Conservation (phyloP, 2,797 vertebrate species). For the Megalops cyprinoides region DNA sequence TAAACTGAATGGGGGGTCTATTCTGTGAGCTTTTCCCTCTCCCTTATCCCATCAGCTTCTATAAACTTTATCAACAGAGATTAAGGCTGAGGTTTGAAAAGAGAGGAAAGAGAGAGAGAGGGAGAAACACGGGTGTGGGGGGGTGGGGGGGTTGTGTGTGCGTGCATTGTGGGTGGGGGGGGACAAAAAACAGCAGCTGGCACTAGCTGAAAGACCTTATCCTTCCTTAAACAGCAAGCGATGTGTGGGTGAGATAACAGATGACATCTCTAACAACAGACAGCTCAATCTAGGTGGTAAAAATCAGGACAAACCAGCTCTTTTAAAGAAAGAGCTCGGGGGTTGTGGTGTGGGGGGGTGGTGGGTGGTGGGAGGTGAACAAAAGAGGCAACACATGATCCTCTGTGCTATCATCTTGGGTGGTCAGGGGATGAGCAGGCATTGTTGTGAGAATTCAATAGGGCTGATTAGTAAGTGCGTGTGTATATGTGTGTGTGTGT, state of each 20-base stretch:
- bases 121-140: background rate
- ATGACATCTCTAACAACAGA: conserved; percentile 53
- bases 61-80: conserved; percentile 43
- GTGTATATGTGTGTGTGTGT: conserved; percentile 54
- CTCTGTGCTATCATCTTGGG: conserved; percentile 69
- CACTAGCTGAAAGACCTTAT: conserved; percentile 44
- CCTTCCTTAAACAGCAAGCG: conserved; percentile 46
- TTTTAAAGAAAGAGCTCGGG: conserved; percentile 40
- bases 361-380: conserved; percentile 49
- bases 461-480: conserved; percentile 71
- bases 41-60: conserved; percentile 27
- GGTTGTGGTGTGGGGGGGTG: background rate
- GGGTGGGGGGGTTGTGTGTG: conserved; percentile 4
- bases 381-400: conserved; percentile 73
- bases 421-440: conserved; percentile 74
- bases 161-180: background rate
- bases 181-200: conserved; percentile 42
- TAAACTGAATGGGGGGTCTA: conserved; percentile 39
- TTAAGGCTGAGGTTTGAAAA: conserved; percentile 38
- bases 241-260: conserved; percentile 52
- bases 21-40: background rate
- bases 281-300: conserved; percentile 52
- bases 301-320: conserved; percentile 46
- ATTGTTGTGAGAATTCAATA: conserved; percentile 78
- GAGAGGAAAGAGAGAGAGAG: conserved; percentile 11